Base-by-base conservation (phyloP, 2,888 invertebrate genomes). In the Clostera curtula region DNA sequence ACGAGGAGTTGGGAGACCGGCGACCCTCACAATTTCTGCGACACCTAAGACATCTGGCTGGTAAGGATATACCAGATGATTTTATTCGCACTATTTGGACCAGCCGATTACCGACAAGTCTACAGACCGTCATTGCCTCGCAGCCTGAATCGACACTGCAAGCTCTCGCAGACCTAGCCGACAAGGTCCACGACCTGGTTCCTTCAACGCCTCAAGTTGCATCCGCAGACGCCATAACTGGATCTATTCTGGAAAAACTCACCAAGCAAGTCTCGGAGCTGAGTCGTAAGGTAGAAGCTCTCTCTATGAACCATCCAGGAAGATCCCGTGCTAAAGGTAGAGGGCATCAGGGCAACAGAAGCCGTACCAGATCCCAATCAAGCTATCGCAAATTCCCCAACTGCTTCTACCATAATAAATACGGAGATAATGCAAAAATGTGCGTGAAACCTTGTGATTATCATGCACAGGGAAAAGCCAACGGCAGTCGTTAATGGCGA, bases 401-500 rank as follows among this genome's bases (percentile, higher is more conserved):
- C n/a, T 47, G 43, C 12, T 43, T 27, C 28, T 45, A 45, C 19
- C 41, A 43, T 16, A 14, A 20, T 11, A 18, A n/a, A 2, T 49
- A 30, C 22, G 33, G 34, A 5, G 20, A 32, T 4, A 20, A 27
- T 2, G 43, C 48, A 1, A 12, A 8, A 1, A 41, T 33, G 18
- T 48, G 47, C 20, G 25, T 6, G 0, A n/a, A 31, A 15, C 40
- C 36, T 11, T 52, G 54, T 30, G 40, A 41, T 22, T 8, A 15
- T n/a, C n/a, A n/a, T n/a, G n/a, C n/a, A n/a, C 18, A 29, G 42
- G 39, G 13, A 42, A 45, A 49, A 29, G 6, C 3, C n/a, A 16
- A 11, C 5, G 48, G 41, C 49, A 41, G 47, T 46, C 55, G 27
- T 24, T 52, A 38, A 41, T 31, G 35, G 46, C 52, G 57, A 18